Evolutionary conservation across 2,797 vertebrate species (phyloP).

Genomic region (Phaenicophaeus curvirostris): DNA sequence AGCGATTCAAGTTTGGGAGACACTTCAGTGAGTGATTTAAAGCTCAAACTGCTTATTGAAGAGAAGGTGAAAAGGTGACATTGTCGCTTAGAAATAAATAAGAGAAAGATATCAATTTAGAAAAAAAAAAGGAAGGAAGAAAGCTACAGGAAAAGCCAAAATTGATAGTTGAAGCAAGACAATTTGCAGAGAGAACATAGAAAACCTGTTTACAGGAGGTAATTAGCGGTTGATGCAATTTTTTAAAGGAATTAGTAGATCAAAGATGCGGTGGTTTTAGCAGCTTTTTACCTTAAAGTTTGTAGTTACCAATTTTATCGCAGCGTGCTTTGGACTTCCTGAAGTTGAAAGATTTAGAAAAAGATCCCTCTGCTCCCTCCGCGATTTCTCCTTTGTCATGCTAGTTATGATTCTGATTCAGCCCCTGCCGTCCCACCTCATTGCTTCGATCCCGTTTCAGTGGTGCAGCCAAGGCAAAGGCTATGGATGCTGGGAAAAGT

Average conservation of each 20-base stretch:
- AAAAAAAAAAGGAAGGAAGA: constrained; percentile 8
- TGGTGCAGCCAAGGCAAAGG: neutral
- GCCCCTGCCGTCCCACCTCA: neutral
- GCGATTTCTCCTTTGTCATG: neutral
- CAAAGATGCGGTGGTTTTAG: neutral
- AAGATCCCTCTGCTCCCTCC: neutral
- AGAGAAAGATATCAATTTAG: constrained; percentile 38
- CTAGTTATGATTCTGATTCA: neutral
- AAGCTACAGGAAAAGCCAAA: constrained; percentile 38
- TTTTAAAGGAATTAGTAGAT: constrained; percentile 4
- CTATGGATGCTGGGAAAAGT: neutral
- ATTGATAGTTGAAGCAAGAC: constrained; percentile 44
- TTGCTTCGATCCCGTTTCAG: neutral
- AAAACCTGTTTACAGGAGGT: constrained; percentile 15
- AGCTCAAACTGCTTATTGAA: constrained; percentile 26
- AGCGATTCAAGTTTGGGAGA: neutral
- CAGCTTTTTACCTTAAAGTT: constrained; percentile 26
- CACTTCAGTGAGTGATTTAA: constrained; percentile 2
- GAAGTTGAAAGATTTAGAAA: neutral
- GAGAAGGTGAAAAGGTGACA: constrained; percentile 32
- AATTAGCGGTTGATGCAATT: constrained; percentile 30
- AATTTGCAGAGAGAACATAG: constrained; percentile 31
- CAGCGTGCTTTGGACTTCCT: neutral
- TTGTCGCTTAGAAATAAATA: constrained; percentile 57
- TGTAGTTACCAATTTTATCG: neutral